Evolutionary conservation across 2,888 invertebrate species (phyloP), one percentile per base, ranked within the genome.

Genomic region (Acleris literana): DNA sequence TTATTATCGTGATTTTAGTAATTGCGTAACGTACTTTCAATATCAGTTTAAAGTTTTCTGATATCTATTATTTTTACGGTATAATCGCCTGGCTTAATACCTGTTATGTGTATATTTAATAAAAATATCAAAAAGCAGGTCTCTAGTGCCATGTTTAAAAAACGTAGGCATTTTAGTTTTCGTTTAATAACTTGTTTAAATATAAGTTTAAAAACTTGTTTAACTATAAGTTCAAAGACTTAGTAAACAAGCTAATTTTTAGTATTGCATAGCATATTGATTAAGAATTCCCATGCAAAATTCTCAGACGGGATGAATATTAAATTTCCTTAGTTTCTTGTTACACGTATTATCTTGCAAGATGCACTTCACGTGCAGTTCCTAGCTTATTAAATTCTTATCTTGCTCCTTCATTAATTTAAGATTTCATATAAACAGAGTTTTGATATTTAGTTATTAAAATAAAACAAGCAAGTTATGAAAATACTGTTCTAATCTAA

Each of bases 321-420:
- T 61, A 51, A 54, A 65, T 52, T 53, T 48, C 6, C 43, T 57
- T 39, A 55, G n/a, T 59, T 49, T 48, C 64, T 46, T 33, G 33
- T 18, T 22, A 18, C 20, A 20, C 48, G 48, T 39, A 53, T 54
- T 39, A 53, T 54, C 60, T 54, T 46, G 43, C 57, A 49, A 49
- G 48, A 55, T 64, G 59, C 59, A 29, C 59, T 60, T 54, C 53
- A 54, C 25, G 22, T 11, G 13, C 39, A 39, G 20, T 33, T 22
- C 49, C 60, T 29, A n/a, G 59, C 55, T 60, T 56, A 65, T 65
- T 65, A 65, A 65, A 65, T 65, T 65, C 65, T 61, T 57, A 46
- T 46, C 46, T 6, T 18, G 60, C 20, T 65, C 29, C 25, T 55
- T 55, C 43, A 60, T 51, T 55, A 58, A 48, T 57, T 57, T 49